Conservation (phyloP, 2,113 vertebrate species). For the Cyprinodon brontotheroides region DNA sequence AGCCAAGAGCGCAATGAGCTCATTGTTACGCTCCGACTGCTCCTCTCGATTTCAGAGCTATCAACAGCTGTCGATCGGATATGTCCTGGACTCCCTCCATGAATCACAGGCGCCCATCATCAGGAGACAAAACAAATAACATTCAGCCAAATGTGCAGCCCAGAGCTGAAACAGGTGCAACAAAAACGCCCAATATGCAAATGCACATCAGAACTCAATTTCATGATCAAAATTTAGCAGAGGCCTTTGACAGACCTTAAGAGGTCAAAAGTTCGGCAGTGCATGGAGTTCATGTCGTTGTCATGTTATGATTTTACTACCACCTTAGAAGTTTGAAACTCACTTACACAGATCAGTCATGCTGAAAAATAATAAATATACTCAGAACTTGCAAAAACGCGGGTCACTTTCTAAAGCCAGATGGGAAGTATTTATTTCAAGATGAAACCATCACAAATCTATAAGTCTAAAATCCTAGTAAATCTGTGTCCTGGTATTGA, state of each 20-base stretch:
- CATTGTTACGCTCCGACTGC: conserved; percentile 84
- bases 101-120: conserved; percentile 79
- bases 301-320: conserved; percentile 16
- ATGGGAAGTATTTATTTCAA: background rate
- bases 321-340: conserved; percentile 26
- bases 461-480: background rate
- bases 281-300: conserved; percentile 32
- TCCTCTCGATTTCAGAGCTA: conserved; percentile 82
- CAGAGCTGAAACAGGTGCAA: conserved; percentile 62
- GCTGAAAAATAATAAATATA: conserved; percentile 30
- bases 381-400: conserved; percentile 15
- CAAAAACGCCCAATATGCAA: conserved; percentile 39
- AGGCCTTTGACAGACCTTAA: conserved; percentile 16
- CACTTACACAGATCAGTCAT: conserved; percentile 18
- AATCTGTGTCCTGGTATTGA: background rate
- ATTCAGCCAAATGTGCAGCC: conserved; percentile 69
- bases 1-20: conserved; percentile 82
- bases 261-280: conserved; percentile 50
- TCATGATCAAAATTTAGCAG: conserved; percentile 12
- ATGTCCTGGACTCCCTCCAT: conserved; percentile 83
- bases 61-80: conserved; percentile 86
- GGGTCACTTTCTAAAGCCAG: background rate
- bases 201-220: conserved; percentile 38
- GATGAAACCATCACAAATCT: background rate
- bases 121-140: conserved; percentile 79